These are phyloP conservation scores for Sycophila texana DNA, from an alignment of 2,888 invertebrate species.

Conservation along the genomic window DNA sequence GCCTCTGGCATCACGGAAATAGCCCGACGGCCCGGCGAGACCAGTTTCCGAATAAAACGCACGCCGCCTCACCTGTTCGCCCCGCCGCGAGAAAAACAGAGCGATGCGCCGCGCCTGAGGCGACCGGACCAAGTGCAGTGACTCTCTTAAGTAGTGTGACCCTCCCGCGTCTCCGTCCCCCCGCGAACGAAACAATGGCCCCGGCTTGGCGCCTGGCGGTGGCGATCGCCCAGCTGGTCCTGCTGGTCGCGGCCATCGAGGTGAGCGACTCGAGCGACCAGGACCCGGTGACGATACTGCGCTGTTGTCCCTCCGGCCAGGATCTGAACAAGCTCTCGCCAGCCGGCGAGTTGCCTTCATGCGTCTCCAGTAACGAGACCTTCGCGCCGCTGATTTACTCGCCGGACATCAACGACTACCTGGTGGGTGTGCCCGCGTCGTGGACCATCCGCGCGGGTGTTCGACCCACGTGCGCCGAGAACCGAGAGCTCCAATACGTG, in stretches of 20 bases:
- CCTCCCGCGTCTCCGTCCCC: neutral
- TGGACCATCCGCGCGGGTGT: constrained; percentile 75
- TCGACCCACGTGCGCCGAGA: constrained; percentile 73
- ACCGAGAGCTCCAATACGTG: constrained; percentile 68
- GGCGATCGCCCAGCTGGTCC: constrained; percentile 39
- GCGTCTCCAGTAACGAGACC: constrained; percentile 61
- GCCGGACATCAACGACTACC: constrained; percentile 74
- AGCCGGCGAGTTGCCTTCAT: constrained; percentile 74
- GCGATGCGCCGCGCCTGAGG: no score
- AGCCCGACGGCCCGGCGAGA: neutral
- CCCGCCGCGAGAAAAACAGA: neutral
- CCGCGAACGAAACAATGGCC: neutral
- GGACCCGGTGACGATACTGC: constrained; percentile 70
- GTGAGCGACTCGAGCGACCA: constrained; percentile 2
- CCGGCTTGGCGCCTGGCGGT: constrained; percentile 23
- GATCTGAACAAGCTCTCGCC: constrained; percentile 75
- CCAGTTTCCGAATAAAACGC: neutral
- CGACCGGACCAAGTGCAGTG: neutral
- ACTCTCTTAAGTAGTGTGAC: neutral
- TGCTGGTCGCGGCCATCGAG: constrained; percentile 43
- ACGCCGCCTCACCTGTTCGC: neutral
- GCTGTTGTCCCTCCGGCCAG: constrained; percentile 78
- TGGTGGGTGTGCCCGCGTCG: constrained; percentile 76
- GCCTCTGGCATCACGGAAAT: neutral
- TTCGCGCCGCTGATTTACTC: constrained; percentile 81